A percentile compares a stretch with the other conserved stretches of the same genome.
These are phyloP conservation scores for Lepus oiostolus DNA, from an alignment of 2,797 vertebrate genomes.

Conservation along the genomic window DNA sequence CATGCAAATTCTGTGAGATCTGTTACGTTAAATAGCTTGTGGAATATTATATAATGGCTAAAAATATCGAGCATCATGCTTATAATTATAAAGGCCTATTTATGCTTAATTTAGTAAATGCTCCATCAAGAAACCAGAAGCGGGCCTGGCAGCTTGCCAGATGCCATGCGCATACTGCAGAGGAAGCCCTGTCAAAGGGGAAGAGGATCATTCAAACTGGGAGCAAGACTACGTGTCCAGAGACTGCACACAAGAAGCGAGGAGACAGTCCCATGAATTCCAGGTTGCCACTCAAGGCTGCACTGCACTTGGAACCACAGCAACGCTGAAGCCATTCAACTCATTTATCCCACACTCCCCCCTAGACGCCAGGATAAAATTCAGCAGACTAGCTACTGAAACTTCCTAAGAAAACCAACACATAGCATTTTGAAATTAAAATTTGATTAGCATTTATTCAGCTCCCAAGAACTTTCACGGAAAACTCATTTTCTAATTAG, in stretches of 20 bases:
- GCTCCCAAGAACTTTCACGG: neutral
- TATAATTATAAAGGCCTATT: constrained; percentile 27
- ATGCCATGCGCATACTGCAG: constrained; percentile 2
- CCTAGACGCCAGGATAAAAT: neutral
- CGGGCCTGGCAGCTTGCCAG: neutral
- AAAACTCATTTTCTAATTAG: constrained; percentile 25
- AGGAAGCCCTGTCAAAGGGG: neutral
- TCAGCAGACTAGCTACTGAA: constrained; percentile 11
- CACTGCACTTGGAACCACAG: neutral
- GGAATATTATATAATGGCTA: neutral
- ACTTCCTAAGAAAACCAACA: neutral
- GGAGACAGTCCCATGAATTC: neutral
- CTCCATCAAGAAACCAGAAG: constrained; percentile 61
- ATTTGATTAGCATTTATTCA: neutral
- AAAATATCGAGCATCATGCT: neutral
- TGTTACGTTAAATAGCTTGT: constrained; percentile 24
- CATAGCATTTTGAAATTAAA: neutral
- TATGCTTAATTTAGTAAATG: constrained; percentile 48
- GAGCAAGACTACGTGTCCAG: neutral
- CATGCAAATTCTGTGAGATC: neutral
- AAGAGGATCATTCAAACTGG: constrained; percentile 9
- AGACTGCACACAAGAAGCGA: neutral
- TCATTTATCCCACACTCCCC: neutral
- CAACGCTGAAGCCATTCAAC: constrained; percentile 1
- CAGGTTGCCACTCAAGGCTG: neutral